Evolutionary conservation across 2,797 vertebrate species (phyloP).

Genomic region (Trachurus trachurus): DNA sequence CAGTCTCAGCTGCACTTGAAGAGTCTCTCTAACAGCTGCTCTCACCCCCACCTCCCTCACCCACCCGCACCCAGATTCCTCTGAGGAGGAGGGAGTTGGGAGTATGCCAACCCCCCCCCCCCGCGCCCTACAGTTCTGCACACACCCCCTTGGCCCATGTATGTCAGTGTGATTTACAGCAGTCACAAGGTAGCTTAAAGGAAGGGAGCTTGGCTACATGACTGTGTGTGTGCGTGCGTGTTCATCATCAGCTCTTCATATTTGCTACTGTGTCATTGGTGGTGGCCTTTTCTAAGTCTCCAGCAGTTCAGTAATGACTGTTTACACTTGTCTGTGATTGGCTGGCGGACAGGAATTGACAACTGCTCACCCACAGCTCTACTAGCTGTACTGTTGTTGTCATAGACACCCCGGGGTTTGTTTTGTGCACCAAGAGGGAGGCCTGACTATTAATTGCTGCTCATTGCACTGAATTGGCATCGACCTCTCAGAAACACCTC

Average conservation of each 20-base stretch:
- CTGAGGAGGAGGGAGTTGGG: conserved; percentile 14
- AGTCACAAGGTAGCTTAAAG: conserved; percentile 65
- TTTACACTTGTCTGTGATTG: conserved; percentile 50
- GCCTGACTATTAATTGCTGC: conserved; percentile 21
- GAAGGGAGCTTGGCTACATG: conserved; percentile 15
- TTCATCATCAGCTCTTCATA: not conserved
- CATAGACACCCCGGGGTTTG: conserved; percentile 52
- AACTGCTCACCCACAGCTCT: conserved; percentile 28
- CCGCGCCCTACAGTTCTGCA: not conserved
- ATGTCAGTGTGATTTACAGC: conserved; percentile 60
- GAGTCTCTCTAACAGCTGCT: conserved; percentile 65
- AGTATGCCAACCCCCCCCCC: conserved; percentile 21
- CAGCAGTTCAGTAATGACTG: conserved; percentile 28
- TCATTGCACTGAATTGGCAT: not conserved
- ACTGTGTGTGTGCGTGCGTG: conserved; percentile 10
- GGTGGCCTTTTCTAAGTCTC: conserved; percentile 39
- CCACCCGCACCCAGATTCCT: conserved; percentile 60
- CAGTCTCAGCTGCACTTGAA: conserved; percentile 33
- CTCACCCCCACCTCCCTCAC: conserved; percentile 21
- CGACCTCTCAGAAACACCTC: not conserved
- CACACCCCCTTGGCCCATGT: conserved; percentile 16
- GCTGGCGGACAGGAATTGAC: conserved; percentile 39
- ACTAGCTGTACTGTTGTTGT: conserved; percentile 52
- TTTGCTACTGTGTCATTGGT: conserved; percentile 37
- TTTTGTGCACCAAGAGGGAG: conserved; percentile 39